Conservation (phyloP, 2,797 vertebrate species). For the Anguilla obscura region DNA sequence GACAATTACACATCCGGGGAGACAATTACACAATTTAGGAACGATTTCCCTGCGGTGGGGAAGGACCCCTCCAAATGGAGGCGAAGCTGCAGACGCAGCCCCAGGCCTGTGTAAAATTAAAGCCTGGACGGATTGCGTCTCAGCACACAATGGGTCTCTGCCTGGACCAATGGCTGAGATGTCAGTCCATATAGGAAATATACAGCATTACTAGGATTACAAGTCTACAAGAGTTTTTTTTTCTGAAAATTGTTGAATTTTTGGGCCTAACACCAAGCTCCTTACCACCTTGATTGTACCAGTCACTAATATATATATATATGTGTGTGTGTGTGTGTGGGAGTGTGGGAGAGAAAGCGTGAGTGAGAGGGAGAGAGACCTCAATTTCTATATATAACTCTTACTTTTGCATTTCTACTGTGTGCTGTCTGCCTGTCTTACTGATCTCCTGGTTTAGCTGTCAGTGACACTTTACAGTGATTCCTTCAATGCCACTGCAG, state of each 20-base stretch:
- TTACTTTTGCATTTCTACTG: not conserved
- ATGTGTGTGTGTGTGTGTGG: too few relatives aligned
- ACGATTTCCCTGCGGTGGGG: not conserved
- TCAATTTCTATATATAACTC: not conserved
- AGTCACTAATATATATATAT: too few relatives aligned
- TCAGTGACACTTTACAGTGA: not conserved
- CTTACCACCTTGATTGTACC: not conserved
- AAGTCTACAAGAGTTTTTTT: too few relatives aligned
- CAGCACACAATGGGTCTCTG: too few relatives aligned
- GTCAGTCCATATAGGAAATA: too few relatives aligned
- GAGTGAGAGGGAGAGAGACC: not conserved
- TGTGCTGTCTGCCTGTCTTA: not conserved
- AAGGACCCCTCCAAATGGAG: not conserved
- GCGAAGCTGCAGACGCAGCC: not conserved
- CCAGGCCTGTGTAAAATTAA: not conserved
- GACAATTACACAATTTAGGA: not conserved
- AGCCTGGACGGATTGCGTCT: too few relatives aligned
- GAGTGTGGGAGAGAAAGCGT: too few relatives aligned
- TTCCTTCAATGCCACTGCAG: not conserved
- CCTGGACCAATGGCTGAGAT: too few relatives aligned
- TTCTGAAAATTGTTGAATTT: too few relatives aligned
- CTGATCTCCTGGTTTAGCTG: not conserved
- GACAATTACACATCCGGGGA: not conserved
- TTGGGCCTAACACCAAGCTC: not conserved
- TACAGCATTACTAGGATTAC: too few relatives aligned